phyloP scores from a whole-genome alignment of 2,113 vertebrate species.

The Lampris incognitus region DNA sequence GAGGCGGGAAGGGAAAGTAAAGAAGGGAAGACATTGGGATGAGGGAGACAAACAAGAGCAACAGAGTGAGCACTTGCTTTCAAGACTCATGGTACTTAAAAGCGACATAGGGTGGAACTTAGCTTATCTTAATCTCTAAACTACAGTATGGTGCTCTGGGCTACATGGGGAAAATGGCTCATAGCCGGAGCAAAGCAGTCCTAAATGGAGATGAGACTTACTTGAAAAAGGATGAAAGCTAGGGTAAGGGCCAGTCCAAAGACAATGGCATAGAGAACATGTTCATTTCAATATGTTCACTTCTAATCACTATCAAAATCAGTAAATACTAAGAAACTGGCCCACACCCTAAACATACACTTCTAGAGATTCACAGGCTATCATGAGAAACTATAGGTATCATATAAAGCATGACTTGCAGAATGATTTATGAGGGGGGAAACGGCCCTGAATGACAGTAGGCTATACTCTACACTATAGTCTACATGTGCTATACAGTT shows the following conservation, averaged over 20 bases:
- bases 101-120: neutral
- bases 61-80: conserved; percentile 17
- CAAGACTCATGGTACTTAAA: too few species aligned
- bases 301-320: neutral
- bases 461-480: too few species aligned
- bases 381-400: too few species aligned
- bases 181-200: conserved; percentile 45
- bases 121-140: conserved; percentile 9
- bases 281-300: neutral
- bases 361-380: neutral
- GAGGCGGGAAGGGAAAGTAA: neutral
- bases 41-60: too few species aligned
- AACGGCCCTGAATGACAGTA: too few species aligned
- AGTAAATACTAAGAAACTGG: neutral
- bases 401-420: too few species aligned
- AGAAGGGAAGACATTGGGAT: neutral
- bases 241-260: neutral
- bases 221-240: conserved; percentile 32
- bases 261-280: neutral
- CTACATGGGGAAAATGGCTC: conserved; percentile 6
- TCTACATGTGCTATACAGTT: too few species aligned
- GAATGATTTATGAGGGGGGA: too few species aligned
- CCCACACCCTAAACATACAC: neutral
- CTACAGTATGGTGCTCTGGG: conserved; percentile 10
- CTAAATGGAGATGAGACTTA: conserved; percentile 28